Conservation (phyloP, 1,140 invertebrate species). For the Orchestia grillus region DNA sequence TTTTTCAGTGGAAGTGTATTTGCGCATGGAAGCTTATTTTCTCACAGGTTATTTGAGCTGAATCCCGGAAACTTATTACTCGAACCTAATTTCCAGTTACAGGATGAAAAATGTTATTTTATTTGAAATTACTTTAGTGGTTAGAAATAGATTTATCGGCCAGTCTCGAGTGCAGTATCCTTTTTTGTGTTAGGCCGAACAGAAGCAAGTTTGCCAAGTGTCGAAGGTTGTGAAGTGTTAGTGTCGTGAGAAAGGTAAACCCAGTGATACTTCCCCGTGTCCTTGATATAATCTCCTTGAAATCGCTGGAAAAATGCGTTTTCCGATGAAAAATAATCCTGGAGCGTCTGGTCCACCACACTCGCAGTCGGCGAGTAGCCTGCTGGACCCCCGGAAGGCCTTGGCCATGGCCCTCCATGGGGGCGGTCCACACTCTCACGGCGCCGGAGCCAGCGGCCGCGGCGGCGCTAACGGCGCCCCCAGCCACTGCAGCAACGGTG, state of each 20-base stretch:
- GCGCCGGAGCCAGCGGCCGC: background rate
- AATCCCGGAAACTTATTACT: too few species aligned
- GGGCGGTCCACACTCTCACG: background rate
- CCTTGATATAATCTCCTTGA: background rate
- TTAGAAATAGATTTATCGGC: background rate
- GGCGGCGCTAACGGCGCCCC: background rate
- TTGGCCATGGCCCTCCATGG: slow-evolving; percentile 30
- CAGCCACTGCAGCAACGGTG: background rate
- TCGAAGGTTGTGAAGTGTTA: background rate
- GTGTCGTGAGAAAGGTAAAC: background rate
- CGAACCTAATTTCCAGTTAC: too few species aligned
- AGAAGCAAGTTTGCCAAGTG: background rate
- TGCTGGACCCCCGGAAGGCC: slow-evolving; percentile 14
- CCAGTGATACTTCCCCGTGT: background rate
- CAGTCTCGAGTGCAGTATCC: background rate
- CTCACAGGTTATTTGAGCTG: background rate
- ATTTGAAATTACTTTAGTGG: background rate
- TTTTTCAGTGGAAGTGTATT: background rate
- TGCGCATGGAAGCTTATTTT: background rate
- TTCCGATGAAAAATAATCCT: background rate
- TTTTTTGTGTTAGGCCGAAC: background rate
- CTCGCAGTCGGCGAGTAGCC: background rate
- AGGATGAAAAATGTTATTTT: too few species aligned
- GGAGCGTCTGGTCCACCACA: background rate
- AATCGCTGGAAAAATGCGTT: background rate